Evolutionary conservation across 2,797 vertebrate genomes (phyloP).

Genomic region (Garrulus glandarius): DNA sequence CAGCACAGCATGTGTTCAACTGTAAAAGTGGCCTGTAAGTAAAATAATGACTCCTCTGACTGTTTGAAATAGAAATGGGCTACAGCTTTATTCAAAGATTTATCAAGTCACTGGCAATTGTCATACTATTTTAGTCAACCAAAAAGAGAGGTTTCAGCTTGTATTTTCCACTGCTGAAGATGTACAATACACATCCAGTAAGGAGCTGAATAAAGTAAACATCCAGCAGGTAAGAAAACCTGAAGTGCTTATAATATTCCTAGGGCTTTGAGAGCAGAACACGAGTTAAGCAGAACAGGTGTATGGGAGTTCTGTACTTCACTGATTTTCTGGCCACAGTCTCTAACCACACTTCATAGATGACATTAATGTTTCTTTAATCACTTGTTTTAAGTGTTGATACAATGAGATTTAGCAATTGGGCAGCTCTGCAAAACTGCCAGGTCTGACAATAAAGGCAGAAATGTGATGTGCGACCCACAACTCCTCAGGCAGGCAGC

Average conservation of each 20-base stretch:
- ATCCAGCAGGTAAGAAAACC: not conserved
- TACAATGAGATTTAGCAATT: not conserved
- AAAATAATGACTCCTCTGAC: not conserved
- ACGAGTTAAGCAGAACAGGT: not conserved
- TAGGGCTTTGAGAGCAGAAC: not conserved
- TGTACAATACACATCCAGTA: not conserved
- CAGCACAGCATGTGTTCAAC: not conserved
- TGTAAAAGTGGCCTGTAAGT: not conserved
- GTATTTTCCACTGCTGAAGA: not conserved
- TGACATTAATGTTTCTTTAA: not conserved
- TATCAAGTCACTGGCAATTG: not conserved
- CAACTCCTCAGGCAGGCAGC: not conserved
- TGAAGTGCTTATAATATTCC: not conserved
- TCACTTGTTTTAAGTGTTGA: not conserved
- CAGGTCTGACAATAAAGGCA: not conserved
- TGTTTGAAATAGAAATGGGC: conserved; percentile 10
- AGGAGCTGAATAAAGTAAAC: not conserved
- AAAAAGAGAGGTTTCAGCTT: not conserved
- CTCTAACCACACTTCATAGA: not conserved
- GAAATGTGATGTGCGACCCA: not conserved
- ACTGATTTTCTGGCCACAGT: not conserved
- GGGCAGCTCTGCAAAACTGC: not conserved
- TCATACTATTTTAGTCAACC: not conserved
- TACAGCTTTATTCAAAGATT: conserved; percentile 1
- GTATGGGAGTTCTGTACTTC: not conserved